Conservation (phyloP, 2,113 vertebrate species). For the Larimichthys polyactis region DNA sequence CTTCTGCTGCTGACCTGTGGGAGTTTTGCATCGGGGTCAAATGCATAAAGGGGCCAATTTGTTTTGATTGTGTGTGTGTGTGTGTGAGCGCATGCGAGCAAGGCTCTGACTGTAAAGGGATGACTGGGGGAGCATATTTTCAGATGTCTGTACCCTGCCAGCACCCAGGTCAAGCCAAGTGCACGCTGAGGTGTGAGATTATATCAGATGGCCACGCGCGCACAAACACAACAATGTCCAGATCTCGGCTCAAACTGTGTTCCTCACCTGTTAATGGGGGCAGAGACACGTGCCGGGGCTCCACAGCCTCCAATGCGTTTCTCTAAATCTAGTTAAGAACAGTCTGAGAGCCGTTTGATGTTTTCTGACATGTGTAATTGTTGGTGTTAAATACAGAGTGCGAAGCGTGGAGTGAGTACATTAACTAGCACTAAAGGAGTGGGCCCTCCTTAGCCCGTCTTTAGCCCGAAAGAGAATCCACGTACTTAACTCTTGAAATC, state of each 20-base stretch:
- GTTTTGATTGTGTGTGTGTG: constrained; percentile 11
- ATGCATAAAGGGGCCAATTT: not conserved
- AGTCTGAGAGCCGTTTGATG: constrained; percentile 18
- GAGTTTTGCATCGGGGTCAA: constrained; percentile 19
- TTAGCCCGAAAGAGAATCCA: constrained; percentile 49
- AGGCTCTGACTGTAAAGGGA: not conserved
- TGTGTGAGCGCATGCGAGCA: not conserved
- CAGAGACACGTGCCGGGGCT: constrained; percentile 19
- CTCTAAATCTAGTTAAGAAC: not conserved
- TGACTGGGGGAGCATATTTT: constrained; percentile 31
- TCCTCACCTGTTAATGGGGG: constrained; percentile 44
- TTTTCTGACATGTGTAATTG: constrained; percentile 11
- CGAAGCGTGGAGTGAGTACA: constrained; percentile 1
- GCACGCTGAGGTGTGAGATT: constrained; percentile 74
- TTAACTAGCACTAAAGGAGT: constrained; percentile 18
- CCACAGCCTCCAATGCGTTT: not conserved
- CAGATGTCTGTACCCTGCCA: constrained; percentile 29
- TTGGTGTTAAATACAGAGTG: constrained; percentile 1
- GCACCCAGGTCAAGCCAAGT: constrained; percentile 53
- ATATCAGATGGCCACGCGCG: constrained; percentile 59
- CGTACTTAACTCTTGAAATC: constrained; percentile 56
- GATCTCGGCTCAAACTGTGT: constrained; percentile 35
- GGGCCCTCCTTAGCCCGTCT: constrained; percentile 11
- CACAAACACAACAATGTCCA: constrained; percentile 13
- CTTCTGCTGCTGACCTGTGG: constrained; percentile 3